phyloP scores from a whole-genome alignment of 2,888 invertebrate genomes.

The Tipula helvola region DNA sequence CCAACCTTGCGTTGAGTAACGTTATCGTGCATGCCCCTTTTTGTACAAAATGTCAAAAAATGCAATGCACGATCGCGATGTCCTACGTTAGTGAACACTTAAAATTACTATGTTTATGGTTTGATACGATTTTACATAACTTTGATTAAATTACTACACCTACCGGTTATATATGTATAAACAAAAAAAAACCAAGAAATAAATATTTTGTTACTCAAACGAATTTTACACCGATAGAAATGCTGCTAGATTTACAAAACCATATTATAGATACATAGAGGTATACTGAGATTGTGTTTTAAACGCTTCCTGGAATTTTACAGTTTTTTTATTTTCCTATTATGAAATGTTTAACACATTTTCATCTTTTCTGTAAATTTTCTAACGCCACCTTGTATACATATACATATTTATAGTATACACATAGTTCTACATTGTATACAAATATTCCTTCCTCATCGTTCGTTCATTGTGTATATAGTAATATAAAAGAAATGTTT shows the following conservation, averaged over 20 bases:
- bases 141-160: too few relatives aligned
- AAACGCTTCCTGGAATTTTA: background rate
- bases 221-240: too few relatives aligned
- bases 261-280: background rate
- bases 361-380: background rate
- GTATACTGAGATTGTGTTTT: background rate
- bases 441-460: background rate
- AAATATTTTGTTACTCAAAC: too few relatives aligned
- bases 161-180: too few relatives aligned
- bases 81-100: too few relatives aligned
- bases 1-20: too few relatives aligned
- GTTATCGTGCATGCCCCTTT: too few relatives aligned
- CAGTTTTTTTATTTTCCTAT: background rate
- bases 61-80: too few relatives aligned
- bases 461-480: background rate
- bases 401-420: background rate
- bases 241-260: background rate
- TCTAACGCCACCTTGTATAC: background rate
- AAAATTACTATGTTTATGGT: too few relatives aligned
- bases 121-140: too few relatives aligned
- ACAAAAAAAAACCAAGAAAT: too few relatives aligned
- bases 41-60: too few relatives aligned
- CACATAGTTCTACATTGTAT: background rate
- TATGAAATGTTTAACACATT: background rate
- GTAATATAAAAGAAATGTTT: background rate